Conservation (phyloP, 1,140 invertebrate genomes). For the Cataglyphis hispanica region DNA sequence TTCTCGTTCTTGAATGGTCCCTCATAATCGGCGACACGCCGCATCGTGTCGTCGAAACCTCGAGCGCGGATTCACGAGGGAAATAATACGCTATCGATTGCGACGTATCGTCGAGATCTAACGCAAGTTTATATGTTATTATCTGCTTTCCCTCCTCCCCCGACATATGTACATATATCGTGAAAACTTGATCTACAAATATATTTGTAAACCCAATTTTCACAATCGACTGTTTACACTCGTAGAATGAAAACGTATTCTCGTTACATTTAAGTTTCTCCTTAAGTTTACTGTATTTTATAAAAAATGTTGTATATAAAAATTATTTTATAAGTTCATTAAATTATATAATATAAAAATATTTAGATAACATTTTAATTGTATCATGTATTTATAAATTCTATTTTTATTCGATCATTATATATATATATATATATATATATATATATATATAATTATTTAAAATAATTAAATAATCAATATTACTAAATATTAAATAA, state of each 20-base stretch:
- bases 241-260: background rate
- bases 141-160: background rate
- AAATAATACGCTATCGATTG: conserved; percentile 67
- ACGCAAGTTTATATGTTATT: conserved; percentile 1
- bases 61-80: conserved; percentile 7
- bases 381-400: background rate
- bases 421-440: too few relatives aligned
- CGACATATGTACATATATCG: background rate
- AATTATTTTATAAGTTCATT: too few relatives aligned
- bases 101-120: conserved; percentile 46
- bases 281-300: background rate
- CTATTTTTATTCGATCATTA: background rate
- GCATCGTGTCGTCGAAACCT: conserved; percentile 65
- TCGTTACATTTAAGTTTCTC: background rate
- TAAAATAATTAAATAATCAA: too few relatives aligned
- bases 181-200: too few relatives aligned
- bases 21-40: conserved; percentile 82
- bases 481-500: too few relatives aligned
- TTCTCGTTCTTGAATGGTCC: conserved; percentile 69
- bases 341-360: background rate
- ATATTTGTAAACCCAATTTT: background rate
- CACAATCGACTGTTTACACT: background rate
- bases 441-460: too few relatives aligned
- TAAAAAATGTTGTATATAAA: background rate
- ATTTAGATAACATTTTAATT: background rate